Percentiles rank a stretch among this genome's conserved stretches.
phyloP scores from a whole-genome alignment of 2,113 vertebrate species.

The Podilymbus podiceps region DNA sequence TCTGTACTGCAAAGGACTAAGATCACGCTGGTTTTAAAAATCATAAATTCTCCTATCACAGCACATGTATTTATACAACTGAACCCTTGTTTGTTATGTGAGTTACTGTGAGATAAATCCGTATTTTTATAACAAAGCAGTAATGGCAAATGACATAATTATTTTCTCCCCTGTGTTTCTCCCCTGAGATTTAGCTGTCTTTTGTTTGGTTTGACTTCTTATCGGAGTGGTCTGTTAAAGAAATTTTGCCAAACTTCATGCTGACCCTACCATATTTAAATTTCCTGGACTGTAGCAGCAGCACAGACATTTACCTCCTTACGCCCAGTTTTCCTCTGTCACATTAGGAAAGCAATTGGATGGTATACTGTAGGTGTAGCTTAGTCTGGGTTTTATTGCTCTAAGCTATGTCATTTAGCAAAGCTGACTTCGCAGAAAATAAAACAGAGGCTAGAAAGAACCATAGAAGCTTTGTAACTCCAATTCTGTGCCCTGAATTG shows the following conservation, averaged over 20 bases:
- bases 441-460: not conserved
- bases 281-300: not conserved
- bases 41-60: not conserved
- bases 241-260: not conserved
- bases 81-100: not conserved
- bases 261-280: not conserved
- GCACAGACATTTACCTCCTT: not conserved
- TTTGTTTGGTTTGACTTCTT: not conserved
- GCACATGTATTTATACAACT: not conserved
- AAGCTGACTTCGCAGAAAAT: not conserved
- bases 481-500: not conserved
- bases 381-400: not conserved
- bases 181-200: not conserved
- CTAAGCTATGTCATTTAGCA: not conserved
- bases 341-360: not conserved
- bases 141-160: not conserved
- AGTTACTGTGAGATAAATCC: not conserved
- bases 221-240: not conserved
- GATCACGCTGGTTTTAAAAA: not conserved
- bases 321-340: not conserved
- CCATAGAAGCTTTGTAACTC: not conserved
- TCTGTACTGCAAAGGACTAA: not conserved
- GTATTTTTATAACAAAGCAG: not conserved
- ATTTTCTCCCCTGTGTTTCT: not conserved
- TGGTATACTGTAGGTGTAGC: not conserved